phyloP scores from a whole-genome alignment of 2,797 vertebrate species.

The Coregonus sp. region DNA sequence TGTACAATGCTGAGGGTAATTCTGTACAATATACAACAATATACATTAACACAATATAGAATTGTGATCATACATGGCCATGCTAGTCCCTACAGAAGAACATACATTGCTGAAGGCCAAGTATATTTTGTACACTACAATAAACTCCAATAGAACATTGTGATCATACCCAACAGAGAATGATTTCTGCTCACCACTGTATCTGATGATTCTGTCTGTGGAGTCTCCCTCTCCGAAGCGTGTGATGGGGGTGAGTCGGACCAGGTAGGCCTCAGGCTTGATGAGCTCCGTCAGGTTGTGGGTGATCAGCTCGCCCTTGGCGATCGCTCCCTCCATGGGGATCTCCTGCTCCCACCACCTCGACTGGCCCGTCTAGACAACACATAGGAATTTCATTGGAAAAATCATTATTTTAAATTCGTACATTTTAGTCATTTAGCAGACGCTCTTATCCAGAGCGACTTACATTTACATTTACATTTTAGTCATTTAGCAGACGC shows the following conservation, averaged over 20 bases:
- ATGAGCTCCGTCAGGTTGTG: slow-evolving; percentile 93
- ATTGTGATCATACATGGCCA: not conserved
- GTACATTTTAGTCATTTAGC: no score
- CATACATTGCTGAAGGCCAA: not conserved
- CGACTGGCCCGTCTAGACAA: slow-evolving; percentile 83
- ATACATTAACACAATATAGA: not conserved
- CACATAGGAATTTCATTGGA: not conserved
- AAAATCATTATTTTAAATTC: not conserved
- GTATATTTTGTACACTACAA: not conserved
- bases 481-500: no score
- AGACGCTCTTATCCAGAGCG: no score
- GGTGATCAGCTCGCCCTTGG: slow-evolving; percentile 90
- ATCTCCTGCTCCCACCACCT: slow-evolving; percentile 99
- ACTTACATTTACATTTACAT: no score
- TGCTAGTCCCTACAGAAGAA: not conserved
- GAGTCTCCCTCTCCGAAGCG: slow-evolving; percentile 93
- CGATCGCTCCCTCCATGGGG: slow-evolving; percentile 85
- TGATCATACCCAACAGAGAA: not conserved
- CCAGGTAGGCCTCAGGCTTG: slow-evolving; percentile 91
- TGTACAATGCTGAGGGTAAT: not conserved
- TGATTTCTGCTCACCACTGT: slow-evolving; percentile 69
- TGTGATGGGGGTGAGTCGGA: slow-evolving; percentile 93
- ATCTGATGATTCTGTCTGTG: slow-evolving; percentile 88
- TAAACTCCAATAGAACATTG: no score
- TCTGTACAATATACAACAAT: not conserved